Conservation (phyloP, 2,113 vertebrate genomes). For the Jacana jacana region DNA sequence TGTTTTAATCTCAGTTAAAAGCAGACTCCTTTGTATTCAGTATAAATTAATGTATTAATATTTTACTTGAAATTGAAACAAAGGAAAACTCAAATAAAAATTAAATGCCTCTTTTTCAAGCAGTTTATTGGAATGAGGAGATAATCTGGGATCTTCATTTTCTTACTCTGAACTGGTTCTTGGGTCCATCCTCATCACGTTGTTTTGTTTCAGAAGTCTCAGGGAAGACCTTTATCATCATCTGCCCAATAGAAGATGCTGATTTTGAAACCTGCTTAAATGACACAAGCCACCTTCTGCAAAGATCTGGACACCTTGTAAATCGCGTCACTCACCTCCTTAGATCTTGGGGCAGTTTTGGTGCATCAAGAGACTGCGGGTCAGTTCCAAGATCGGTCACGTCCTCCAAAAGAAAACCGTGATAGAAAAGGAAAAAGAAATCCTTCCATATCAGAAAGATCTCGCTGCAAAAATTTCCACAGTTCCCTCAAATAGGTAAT, state of each 20-base stretch:
- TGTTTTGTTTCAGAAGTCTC: not conserved
- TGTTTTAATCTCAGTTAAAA: not conserved
- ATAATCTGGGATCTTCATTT: not conserved
- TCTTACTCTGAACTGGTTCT: not conserved
- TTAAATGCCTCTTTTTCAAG: not conserved
- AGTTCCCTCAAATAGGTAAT: constrained; percentile 30
- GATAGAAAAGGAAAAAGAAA: not conserved
- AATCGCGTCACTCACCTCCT: not conserved
- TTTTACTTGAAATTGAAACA: not conserved
- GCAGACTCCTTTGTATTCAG: not conserved
- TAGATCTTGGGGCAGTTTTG: not conserved
- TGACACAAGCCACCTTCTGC: not conserved
- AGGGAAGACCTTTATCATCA: not conserved
- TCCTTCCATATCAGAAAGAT: not conserved
- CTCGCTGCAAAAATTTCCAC: not conserved
- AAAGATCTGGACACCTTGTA: not conserved
- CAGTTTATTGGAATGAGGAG: not conserved
- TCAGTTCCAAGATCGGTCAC: not conserved
- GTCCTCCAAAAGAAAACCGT: not conserved
- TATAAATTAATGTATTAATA: not conserved
- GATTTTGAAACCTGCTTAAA: not conserved
- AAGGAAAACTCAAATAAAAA: not conserved
- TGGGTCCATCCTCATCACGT: not conserved
- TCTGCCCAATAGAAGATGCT: not conserved
- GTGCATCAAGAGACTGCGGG: not conserved